A percentile compares a stretch with the other conserved stretches of the same genome.
Evolutionary conservation across 2,113 vertebrate genomes (phyloP).

Genomic region (Onychostoma macrolepis): DNA sequence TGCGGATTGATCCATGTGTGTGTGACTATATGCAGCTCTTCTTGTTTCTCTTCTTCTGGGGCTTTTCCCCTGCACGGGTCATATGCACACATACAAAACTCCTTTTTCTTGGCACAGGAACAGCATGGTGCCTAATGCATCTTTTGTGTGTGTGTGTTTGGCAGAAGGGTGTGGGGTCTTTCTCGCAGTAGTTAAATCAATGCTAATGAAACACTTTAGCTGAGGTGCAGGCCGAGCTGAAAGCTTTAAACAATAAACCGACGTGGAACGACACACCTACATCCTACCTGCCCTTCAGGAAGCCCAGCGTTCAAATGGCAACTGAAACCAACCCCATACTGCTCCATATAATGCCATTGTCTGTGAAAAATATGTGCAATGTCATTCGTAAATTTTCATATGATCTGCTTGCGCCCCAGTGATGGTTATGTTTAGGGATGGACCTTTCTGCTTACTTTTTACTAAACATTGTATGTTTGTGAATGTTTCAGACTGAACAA

Average conservation of each 20-base stretch:
- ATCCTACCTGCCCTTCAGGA: conserved; percentile 2
- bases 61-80: conserved; percentile 40
- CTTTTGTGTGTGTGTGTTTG: conserved; percentile 56
- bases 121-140: conserved; percentile 59
- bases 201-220: conserved; percentile 78
- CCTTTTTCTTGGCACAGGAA: conserved; percentile 60
- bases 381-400: too few relatives aligned
- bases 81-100: conserved; percentile 29
- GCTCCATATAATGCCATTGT: too few relatives aligned
- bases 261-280: conserved; percentile 1
- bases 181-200: conserved; percentile 63
- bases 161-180: conserved; percentile 65
- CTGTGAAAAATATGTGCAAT: too few relatives aligned
- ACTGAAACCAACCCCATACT: neutral
- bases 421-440: too few relatives aligned
- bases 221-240: conserved; percentile 57
- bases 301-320: neutral
- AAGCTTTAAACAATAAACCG: conserved; percentile 57
- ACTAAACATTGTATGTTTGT: too few relatives aligned
- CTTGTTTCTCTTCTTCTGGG: conserved; percentile 45
- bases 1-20: conserved; percentile 71
- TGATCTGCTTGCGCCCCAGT: too few relatives aligned
- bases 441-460: too few relatives aligned
- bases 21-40: conserved; percentile 26
- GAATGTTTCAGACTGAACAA: too few relatives aligned